Evolutionary conservation across 2,888 invertebrate species (phyloP).

Genomic region (Itoplectis maculator): DNA sequence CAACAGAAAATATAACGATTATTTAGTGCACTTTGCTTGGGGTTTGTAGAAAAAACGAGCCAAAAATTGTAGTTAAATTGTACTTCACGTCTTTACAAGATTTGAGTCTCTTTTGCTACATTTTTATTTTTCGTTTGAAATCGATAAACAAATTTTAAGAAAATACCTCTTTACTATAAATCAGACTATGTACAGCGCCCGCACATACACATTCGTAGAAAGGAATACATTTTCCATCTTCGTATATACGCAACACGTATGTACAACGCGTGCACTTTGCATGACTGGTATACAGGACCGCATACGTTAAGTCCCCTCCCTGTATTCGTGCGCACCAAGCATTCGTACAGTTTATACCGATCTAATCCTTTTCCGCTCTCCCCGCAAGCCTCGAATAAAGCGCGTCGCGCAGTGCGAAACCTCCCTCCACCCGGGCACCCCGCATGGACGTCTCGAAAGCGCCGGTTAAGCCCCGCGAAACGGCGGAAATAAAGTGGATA

Average conservation of each 20-base stretch:
- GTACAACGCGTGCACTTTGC: conserved; percentile 25
- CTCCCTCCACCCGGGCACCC: background rate
- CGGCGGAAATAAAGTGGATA: conserved; percentile 63
- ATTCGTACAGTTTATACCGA: conserved; percentile 61
- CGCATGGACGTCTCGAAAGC: conserved; percentile 25
- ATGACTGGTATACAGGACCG: conserved; percentile 50
- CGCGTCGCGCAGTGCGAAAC: conserved; percentile 4
- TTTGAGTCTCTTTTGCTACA: background rate
- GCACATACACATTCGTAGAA: background rate
- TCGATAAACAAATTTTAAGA: background rate
- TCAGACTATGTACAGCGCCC: background rate
- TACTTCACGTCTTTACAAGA: no score
- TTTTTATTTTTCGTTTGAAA: conserved; percentile 23
- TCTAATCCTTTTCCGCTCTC: conserved; percentile 63
- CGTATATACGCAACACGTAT: conserved; percentile 2
- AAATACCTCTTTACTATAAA: background rate
- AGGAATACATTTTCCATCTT: conserved; percentile 34
- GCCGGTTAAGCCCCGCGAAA: conserved; percentile 57
- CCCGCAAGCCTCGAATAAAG: conserved; percentile 40
- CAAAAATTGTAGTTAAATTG: background rate
- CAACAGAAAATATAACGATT: background rate
- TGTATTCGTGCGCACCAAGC: conserved; percentile 17
- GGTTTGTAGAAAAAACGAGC: background rate
- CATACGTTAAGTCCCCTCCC: conserved; percentile 54
- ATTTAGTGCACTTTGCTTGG: no score